Evolutionary conservation across 92 coral and sea anemone genomes (phyloP), one percentile per base, ranked within the genome.

Genomic region (Zoanthus solanderi): DNA sequence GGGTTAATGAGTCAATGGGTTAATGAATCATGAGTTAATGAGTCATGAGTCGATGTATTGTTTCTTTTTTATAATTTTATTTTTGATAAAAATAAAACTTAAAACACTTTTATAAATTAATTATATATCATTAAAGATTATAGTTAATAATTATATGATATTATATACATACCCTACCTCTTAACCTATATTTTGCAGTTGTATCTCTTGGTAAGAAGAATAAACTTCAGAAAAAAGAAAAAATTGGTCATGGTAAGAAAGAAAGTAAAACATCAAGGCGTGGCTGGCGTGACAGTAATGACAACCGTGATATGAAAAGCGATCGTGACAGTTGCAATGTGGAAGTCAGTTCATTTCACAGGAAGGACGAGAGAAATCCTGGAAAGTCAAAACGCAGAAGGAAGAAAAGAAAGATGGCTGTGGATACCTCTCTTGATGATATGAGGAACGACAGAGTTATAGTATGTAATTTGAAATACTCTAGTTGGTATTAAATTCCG

Each of bases 341-440:
- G 17, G 69, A 57, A n/a, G n/a, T 1, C 32, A 71, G 23, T 23
- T 23, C 17, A 37, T 57, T 30, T 79, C 48, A 34, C 18, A 47
- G 46, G 9, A 54, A 18, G 32, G 72, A 12, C 29, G 53, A 60
- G 9, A 42, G 18, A 7, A 50, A 79, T 56, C n/a, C 32, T 10
- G 28, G 15, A 4, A 60, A 23, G 44, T n/a, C 84, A 37, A 79
- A 15, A 58, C 31, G 14, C 13, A 77, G 52, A 30, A 60, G 57
- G 84, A 57, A n/a, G 37, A 79, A 79, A 46, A 78, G 60, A 48
- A 79, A 79, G 71, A 37, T 37, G 2, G 44, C 44, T 6, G 29
- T 7, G 7, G 16, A 32, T 2, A 17, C 48, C 0, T 8, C 61
- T 60, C 4, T 14, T 60, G 53, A 56, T 56, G 71, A 79, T 15